Conservation (phyloP, 1,140 invertebrate genomes). For the Aculops lycopersici region DNA sequence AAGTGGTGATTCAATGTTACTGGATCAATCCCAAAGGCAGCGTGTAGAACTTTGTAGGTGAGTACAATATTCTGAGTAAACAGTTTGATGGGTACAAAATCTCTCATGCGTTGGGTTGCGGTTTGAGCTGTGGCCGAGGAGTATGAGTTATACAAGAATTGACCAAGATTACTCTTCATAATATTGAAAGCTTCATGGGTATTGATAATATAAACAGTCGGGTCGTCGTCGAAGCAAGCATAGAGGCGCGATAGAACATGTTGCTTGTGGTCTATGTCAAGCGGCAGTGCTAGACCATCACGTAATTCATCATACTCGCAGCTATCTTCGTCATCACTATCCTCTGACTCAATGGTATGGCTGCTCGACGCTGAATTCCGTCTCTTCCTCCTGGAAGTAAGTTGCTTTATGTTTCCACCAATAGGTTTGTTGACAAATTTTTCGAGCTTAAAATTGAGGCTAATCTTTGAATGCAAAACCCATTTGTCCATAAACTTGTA, state of each 20-base stretch:
- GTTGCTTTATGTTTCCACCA: neutral
- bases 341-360: neutral
- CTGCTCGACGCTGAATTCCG: neutral
- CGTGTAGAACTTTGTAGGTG: neutral
- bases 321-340: neutral
- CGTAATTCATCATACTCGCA: neutral
- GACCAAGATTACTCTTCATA: neutral
- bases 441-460: neutral
- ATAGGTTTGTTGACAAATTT: neutral
- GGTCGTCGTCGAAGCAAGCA: neutral
- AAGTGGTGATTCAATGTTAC: neutral
- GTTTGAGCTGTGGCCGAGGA: neutral
- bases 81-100: neutral
- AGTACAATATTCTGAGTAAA: neutral
- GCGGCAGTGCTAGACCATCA: neutral
- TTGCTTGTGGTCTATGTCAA: neutral
- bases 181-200: neutral
- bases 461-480: slow-evolving; percentile 9
- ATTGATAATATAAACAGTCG: neutral
- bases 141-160: neutral
- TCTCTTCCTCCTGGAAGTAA: neutral
- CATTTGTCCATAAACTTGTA: neutral
- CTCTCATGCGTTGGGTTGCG: too few species aligned
- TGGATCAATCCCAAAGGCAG: neutral
- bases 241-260: neutral